phyloP scores from a whole-genome alignment of 1,140 invertebrate species.

The Pseudomyrmex pallidus region DNA sequence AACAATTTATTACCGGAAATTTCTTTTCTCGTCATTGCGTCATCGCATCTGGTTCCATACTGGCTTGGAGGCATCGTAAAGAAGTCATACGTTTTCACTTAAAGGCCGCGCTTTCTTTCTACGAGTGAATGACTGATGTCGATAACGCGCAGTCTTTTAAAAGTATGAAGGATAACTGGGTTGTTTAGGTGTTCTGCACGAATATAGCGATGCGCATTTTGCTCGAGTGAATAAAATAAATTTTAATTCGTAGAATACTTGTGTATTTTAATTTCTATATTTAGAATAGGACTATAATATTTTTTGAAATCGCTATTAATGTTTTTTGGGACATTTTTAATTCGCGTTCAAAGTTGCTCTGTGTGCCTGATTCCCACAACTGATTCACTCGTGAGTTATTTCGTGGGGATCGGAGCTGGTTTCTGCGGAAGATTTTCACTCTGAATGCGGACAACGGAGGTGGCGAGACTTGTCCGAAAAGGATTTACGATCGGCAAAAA shows the following conservation, averaged over 20 bases:
- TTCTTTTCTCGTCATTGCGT: constrained; percentile 63
- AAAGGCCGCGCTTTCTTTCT: constrained; percentile 2
- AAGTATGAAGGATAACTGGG: constrained; percentile 4
- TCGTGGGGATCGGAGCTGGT: constrained; percentile 30
- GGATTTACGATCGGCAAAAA: constrained; percentile 71
- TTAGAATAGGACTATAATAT: too few relatives aligned
- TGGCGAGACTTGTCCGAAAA: constrained; percentile 63
- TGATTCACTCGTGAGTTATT: constrained; percentile 58
- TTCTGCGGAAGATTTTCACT: constrained; percentile 64
- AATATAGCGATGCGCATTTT: not conserved
- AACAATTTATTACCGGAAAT: constrained; percentile 74
- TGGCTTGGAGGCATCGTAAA: constrained; percentile 42
- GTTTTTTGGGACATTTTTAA: not conserved
- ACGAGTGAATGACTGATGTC: constrained; percentile 36
- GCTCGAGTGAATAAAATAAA: not conserved
- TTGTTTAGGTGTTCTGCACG: too few relatives aligned
- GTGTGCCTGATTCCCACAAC: constrained; percentile 20
- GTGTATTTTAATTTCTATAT: too few relatives aligned
- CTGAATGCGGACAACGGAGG: not conserved
- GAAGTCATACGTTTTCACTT: constrained; percentile 46
- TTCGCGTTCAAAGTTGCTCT: not conserved
- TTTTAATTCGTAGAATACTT: not conserved
- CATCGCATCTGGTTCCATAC: constrained; percentile 47
- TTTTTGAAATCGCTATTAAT: not conserved
- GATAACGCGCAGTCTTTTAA: constrained; percentile 7